Percentiles rank a stretch among this genome's conserved stretches.
These are phyloP conservation scores for Scylla paramamosain DNA, from an alignment of 1,140 invertebrate species.

Conservation along the genomic window DNA sequence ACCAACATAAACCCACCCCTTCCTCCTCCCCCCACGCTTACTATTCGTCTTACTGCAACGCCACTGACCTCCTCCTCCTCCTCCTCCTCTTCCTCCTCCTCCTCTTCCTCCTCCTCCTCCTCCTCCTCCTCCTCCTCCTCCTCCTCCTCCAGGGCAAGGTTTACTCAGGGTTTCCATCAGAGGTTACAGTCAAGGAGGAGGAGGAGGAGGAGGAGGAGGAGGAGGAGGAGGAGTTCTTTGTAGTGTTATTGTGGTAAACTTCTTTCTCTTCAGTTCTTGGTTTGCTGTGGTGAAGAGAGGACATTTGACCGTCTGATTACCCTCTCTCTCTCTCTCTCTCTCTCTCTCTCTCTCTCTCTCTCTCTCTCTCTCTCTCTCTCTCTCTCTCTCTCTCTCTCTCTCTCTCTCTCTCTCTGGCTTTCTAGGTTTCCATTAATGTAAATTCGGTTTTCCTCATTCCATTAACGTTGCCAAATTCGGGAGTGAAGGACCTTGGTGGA, in stretches of 20 bases:
- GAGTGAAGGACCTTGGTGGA: too few species aligned
- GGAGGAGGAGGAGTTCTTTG: too few species aligned
- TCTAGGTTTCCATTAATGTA: background rate
- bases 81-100: background rate
- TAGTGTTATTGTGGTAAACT: too few species aligned
- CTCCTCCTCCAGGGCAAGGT: background rate
- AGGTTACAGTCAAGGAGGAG: too few species aligned
- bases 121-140: background rate
- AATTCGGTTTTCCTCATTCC: too few species aligned
- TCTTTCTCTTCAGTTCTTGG: too few species aligned
- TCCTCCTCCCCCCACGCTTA: background rate
- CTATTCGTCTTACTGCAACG: background rate
- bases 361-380: conserved; percentile 17
- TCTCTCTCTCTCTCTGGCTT: background rate
- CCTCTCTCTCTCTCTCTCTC: conserved; percentile 31
- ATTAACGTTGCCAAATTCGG: too few species aligned
- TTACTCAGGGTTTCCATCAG: too few species aligned
- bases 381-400: conserved; percentile 36
- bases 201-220: too few species aligned
- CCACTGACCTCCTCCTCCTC: background rate
- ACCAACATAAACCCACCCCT: background rate
- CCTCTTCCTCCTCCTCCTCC: background rate
- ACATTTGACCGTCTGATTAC: background rate
- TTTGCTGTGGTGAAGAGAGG: too few species aligned
- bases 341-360: conserved; percentile 34